Conservation (phyloP, 2,113 vertebrate genomes). For the Galeopterus variegatus region DNA sequence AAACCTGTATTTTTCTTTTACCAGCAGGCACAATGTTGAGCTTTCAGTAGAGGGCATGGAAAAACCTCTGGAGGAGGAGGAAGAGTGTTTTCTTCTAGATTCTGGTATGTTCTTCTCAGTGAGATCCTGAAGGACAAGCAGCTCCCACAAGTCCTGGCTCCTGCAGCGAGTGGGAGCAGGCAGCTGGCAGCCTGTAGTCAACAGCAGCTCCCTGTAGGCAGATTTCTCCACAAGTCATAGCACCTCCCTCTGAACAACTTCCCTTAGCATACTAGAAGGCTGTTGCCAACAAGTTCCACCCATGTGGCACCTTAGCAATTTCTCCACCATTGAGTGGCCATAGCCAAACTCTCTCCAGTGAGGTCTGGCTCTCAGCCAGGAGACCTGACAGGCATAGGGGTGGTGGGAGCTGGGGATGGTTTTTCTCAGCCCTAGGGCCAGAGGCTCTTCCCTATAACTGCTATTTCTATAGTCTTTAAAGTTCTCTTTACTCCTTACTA, state of each 20-base stretch:
- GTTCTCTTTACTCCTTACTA: background rate
- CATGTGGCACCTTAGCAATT: background rate
- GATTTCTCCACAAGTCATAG: background rate
- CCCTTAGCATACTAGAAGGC: background rate
- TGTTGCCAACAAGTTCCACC: background rate
- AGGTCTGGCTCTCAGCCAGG: background rate
- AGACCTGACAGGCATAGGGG: background rate
- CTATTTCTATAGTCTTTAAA: background rate
- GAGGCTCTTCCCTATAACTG: background rate
- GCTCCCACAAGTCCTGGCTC: background rate
- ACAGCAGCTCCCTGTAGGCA: background rate
- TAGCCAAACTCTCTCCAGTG: background rate
- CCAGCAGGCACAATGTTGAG: background rate
- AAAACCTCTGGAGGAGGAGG: background rate
- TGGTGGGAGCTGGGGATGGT: fast-evolving
- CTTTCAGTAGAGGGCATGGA: background rate
- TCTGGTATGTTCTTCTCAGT: background rate
- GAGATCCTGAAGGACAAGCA: fast-evolving
- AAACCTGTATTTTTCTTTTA: background rate
- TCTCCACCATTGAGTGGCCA: too few relatives aligned
- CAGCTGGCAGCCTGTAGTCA: background rate
- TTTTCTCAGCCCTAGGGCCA: background rate
- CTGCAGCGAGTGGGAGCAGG: fast-evolving
- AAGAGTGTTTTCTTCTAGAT: background rate
- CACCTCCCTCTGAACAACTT: background rate